These are phyloP conservation scores for Drosophila mercatorum DNA, from an alignment of 2,888 invertebrate genomes.

Conservation along the genomic window DNA sequence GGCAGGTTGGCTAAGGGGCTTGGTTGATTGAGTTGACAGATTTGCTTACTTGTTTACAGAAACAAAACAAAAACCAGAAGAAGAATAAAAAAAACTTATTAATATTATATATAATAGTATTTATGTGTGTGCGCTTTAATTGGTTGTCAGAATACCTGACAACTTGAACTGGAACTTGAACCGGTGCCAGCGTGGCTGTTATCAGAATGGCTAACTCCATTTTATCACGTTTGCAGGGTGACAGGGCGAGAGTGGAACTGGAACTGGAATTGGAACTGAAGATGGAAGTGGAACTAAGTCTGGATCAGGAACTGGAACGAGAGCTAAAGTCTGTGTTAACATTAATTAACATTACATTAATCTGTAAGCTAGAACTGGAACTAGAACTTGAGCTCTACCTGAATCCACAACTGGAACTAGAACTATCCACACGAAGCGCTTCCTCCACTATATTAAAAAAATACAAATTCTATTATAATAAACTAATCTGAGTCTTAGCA, in stretches of 20 bases:
- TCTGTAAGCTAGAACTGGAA: background rate
- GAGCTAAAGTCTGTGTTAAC: too few relatives aligned
- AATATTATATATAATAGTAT: slow-evolving; percentile 22
- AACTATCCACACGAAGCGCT: too few relatives aligned
- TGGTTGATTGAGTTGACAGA: slow-evolving; percentile 55
- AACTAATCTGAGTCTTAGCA: background rate
- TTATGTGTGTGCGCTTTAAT: slow-evolving; percentile 35
- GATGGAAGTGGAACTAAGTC: background rate
- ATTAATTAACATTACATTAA: too few relatives aligned
- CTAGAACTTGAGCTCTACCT: background rate
- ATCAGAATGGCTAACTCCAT: slow-evolving; percentile 4
- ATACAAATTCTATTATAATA: too few relatives aligned
- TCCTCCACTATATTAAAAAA: too few relatives aligned
- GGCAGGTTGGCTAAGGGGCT: slow-evolving; percentile 13
- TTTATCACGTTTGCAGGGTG: background rate
- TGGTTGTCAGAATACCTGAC: slow-evolving; percentile 33
- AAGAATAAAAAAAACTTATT: slow-evolving; percentile 16
- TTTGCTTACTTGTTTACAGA: slow-evolving; percentile 30
- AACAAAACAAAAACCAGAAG: background rate
- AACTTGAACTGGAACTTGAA: slow-evolving; percentile 10
- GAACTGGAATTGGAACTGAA: background rate
- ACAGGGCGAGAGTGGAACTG: background rate
- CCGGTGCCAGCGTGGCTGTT: background rate
- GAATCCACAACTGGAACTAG: background rate
- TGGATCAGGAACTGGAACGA: background rate